A percentile compares a stretch with the other conserved stretches of the same genome.
Evolutionary conservation across 2,797 vertebrate species (phyloP).

Genomic region (Acipenser transmontanus): DNA sequence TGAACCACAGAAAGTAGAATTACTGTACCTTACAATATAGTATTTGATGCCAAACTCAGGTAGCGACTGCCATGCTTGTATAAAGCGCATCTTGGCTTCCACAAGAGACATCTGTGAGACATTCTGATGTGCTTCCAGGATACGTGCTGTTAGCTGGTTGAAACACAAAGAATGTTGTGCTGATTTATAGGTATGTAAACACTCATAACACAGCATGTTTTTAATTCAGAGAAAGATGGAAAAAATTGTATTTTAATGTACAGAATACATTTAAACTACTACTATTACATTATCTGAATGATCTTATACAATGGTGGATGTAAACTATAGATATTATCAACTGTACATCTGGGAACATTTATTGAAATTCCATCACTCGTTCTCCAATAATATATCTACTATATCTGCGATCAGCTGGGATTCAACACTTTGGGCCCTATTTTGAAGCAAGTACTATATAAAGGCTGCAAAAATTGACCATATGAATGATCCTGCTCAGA

Average conservation of each 20-base stretch:
- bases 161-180: conserved; percentile 11
- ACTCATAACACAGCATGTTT: background rate
- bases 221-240: background rate
- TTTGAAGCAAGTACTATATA: too few relatives aligned
- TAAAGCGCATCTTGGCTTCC: conserved; percentile 92
- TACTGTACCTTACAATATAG: conserved; percentile 84
- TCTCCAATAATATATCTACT: too few relatives aligned
- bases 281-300: background rate
- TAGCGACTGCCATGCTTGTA: conserved; percentile 94
- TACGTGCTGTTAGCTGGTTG: conserved; percentile 74
- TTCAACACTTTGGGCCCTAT: too few relatives aligned
- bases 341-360: too few relatives aligned
- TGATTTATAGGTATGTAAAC: background rate
- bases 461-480: too few relatives aligned
- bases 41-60: conserved; percentile 95
- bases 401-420: too few relatives aligned
- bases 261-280: background rate
- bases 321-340: background rate
- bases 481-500: too few relatives aligned
- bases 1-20: background rate
- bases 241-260: too few relatives aligned
- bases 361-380: too few relatives aligned
- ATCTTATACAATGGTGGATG: background rate
- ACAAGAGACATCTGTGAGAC: conserved; percentile 78
- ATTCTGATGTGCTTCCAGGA: conserved; percentile 91